Conservation (phyloP, 2,888 invertebrate species). For the Spodoptera exigua region DNA sequence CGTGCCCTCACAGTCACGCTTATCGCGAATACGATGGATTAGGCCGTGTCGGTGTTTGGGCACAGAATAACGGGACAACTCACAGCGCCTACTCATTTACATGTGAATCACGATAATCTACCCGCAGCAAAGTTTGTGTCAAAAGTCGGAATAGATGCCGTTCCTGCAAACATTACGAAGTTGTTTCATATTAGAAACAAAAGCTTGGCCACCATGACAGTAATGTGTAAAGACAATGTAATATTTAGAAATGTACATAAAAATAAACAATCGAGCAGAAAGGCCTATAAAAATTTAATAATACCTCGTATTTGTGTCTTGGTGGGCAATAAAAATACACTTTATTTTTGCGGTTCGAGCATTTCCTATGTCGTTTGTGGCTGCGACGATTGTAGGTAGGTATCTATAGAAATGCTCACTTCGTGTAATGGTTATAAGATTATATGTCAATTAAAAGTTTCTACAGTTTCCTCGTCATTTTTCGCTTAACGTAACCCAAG, state of each 20-base stretch:
- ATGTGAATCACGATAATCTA: constrained; percentile 48
- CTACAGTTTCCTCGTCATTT: constrained; percentile 11
- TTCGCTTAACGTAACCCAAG: constrained; percentile 9
- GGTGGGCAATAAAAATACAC: constrained; percentile 50
- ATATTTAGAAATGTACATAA: constrained; percentile 54
- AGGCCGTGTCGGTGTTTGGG: constrained; percentile 24
- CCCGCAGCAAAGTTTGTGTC: constrained; percentile 33
- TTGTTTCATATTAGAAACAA: constrained; percentile 17
- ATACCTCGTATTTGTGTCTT: constrained; percentile 55
- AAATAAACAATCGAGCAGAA: constrained; percentile 58
- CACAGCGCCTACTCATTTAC: constrained; percentile 40
- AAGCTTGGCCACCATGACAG: constrained; percentile 21
- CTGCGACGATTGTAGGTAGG: constrained; percentile 18
- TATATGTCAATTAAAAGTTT: constrained; percentile 36
- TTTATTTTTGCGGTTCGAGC: constrained; percentile 52
- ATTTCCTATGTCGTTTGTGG: constrained; percentile 33
- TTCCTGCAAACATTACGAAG: no score
- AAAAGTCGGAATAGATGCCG: constrained; percentile 18
- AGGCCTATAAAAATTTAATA: constrained; percentile 58
- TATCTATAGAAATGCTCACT: constrained; percentile 40
- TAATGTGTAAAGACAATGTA: constrained; percentile 36
- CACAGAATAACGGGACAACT: constrained; percentile 26
- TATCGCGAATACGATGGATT: constrained; percentile 47
- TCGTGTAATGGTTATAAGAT: constrained; percentile 28
- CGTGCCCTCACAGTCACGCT: constrained; percentile 35